phyloP scores from a whole-genome alignment of 2,888 invertebrate genomes.

The Apantesis nais region DNA sequence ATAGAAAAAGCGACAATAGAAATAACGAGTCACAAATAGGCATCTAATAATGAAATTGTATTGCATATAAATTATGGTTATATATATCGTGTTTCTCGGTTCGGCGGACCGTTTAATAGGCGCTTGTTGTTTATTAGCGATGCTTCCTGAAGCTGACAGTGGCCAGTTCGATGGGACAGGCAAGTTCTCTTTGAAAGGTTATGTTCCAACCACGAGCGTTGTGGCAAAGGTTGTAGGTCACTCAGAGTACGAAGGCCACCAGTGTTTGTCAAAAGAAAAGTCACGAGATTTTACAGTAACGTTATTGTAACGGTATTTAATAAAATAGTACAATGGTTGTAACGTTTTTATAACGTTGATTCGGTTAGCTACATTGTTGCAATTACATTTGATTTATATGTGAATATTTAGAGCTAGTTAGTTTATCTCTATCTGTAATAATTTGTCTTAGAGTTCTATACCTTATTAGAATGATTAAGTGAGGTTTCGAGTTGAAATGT shows the following conservation, averaged over 20 bases:
- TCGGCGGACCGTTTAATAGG: constrained; percentile 78
- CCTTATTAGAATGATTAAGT: constrained; percentile 2
- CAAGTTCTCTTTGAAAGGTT: constrained; percentile 28
- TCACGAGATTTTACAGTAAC: neutral
- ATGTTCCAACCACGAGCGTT: neutral
- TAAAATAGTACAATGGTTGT: neutral
- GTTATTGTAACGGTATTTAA: constrained; percentile 6
- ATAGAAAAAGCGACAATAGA: constrained; percentile 84
- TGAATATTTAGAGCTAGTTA: neutral
- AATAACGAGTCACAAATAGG: constrained; percentile 81
- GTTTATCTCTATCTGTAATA: neutral
- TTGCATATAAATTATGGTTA: constrained; percentile 79
- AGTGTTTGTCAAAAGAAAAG: neutral
- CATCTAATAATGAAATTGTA: constrained; percentile 84
- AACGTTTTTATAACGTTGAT: constrained; percentile 5
- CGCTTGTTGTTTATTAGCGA: constrained; percentile 69
- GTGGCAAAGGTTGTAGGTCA: neutral
- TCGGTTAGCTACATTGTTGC: constrained; percentile 2
- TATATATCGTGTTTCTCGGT: constrained; percentile 75
- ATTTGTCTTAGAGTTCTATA: neutral
- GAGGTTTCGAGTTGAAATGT: neutral
- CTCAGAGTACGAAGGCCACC: neutral
- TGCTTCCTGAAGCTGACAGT: constrained; percentile 61
- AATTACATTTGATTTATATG: constrained; percentile 1
- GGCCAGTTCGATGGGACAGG: constrained; percentile 15